These are phyloP conservation scores for Disparrhopalites patrizii DNA, from an alignment of 2,888 invertebrate genomes.

Conservation along the genomic window DNA sequence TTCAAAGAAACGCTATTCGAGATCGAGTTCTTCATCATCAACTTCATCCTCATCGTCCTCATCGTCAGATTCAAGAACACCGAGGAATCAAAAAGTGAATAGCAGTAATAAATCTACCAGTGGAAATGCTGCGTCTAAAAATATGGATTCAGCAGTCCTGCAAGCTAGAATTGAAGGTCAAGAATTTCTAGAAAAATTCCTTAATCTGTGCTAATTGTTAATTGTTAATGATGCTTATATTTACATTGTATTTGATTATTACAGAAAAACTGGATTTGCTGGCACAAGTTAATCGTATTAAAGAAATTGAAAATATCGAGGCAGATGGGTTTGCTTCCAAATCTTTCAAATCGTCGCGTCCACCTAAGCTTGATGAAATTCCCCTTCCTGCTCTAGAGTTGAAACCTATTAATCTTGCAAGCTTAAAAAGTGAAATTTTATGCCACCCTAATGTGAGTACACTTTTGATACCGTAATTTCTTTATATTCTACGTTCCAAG, in stretches of 20 bases:
- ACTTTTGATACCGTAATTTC: too few relatives aligned
- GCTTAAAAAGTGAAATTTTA: slow-evolving; percentile 44
- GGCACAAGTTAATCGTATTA: slow-evolving; percentile 38
- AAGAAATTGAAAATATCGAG: slow-evolving; percentile 46
- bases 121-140: neutral
- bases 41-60: slow-evolving; percentile 24
- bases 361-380: slow-evolving; percentile 41
- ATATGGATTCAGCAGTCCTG: slow-evolving; percentile 26
- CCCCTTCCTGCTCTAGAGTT: slow-evolving; percentile 45
- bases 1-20: slow-evolving; percentile 22
- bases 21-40: slow-evolving; percentile 24
- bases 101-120: neutral
- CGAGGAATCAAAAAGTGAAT: slow-evolving; percentile 23
- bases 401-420: slow-evolving; percentile 42
- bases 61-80: slow-evolving; percentile 24
- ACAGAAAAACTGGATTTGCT: slow-evolving; percentile 45
- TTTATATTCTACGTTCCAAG: too few relatives aligned
- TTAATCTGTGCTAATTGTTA: neutral
- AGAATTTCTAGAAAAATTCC: neutral
- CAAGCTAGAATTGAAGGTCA: slow-evolving; percentile 44
- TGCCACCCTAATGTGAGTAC: slow-evolving; percentile 45
- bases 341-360: slow-evolving; percentile 38
- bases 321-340: slow-evolving; percentile 43
- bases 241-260: neutral
- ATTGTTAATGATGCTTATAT: neutral